A percentile compares a stretch with the other conserved stretches of the same genome.
These are phyloP conservation scores for Armadillidium nasatum DNA, from an alignment of 1,140 invertebrate species.

Conservation along the genomic window DNA sequence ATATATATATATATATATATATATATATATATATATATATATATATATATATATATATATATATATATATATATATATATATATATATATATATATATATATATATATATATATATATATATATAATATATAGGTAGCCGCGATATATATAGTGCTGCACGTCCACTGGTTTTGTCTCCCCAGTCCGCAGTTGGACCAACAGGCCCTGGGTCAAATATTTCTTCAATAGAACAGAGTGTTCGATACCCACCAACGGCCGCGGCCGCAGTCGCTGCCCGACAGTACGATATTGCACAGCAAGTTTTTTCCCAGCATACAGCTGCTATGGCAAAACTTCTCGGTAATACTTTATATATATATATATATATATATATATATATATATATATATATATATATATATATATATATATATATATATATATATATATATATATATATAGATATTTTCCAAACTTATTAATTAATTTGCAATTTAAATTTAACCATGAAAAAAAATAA, in stretches of 20 bases:
- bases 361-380: constrained; percentile 6
- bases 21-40: no score
- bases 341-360: no score
- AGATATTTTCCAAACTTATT: neutral
- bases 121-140: constrained; percentile 37
- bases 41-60: no score
- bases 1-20: constrained; percentile 1
- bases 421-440: neutral
- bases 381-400: constrained; percentile 6
- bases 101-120: no score
- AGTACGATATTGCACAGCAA: constrained; percentile 82
- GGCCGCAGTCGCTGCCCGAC: constrained; percentile 51
- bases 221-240: constrained; percentile 28
- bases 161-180: constrained; percentile 30
- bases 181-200: constrained; percentile 25
- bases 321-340: constrained; percentile 74
- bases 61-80: no score
- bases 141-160: constrained; percentile 35
- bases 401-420: constrained; percentile 2
- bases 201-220: constrained; percentile 5
- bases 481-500: no score
- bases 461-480: no score
- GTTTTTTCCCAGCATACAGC: constrained; percentile 83
- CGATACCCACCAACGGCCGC: constrained; percentile 34
- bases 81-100: no score